These are phyloP conservation scores for Phalacrocorax pelagicus DNA, from an alignment of 2,113 vertebrate species.

Conservation along the genomic window DNA sequence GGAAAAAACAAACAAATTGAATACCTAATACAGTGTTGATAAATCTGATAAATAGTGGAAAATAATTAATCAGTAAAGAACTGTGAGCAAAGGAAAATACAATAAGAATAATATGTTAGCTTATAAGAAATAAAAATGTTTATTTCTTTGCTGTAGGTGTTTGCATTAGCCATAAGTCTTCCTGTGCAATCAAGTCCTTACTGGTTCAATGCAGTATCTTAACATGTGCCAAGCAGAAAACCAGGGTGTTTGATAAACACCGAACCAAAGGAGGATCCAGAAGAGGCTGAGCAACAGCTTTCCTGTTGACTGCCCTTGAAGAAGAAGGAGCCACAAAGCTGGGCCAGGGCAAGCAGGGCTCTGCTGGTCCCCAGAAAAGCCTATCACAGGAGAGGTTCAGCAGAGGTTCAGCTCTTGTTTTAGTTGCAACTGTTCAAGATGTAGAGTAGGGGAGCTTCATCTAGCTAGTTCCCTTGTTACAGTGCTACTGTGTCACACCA, in stretches of 20 bases:
- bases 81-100: background rate
- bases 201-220: background rate
- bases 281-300: background rate
- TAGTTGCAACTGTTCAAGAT: background rate
- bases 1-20: background rate
- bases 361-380: background rate
- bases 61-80: constrained; percentile 2
- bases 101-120: background rate
- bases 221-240: background rate
- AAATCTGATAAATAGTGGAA: background rate
- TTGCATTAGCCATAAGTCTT: background rate
- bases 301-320: background rate
- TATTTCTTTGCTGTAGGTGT: background rate
- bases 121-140: background rate
- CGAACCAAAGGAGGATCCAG: background rate
- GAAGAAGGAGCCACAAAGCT: background rate
- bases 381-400: background rate
- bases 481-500: background rate
- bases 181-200: background rate
- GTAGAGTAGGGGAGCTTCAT: background rate
- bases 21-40: background rate
- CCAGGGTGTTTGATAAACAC: background rate
- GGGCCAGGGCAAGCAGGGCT: background rate
- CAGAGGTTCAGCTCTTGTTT: background rate
- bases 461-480: background rate